Conservation (phyloP, 2,113 vertebrate genomes). For the Salvelinus sp. region DNA sequence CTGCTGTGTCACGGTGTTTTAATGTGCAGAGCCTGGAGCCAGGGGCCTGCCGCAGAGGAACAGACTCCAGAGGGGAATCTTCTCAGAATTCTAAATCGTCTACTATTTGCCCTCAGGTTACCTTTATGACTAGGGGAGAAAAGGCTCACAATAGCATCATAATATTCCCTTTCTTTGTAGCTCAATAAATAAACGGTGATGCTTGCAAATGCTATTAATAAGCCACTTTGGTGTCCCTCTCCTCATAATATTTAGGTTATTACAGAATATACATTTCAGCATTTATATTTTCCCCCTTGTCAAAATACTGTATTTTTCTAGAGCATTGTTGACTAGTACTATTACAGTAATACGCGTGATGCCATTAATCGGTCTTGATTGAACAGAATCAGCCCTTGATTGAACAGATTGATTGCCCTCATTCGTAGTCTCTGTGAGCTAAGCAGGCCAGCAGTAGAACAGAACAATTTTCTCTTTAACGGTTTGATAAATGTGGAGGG, state of each 20-base stretch:
- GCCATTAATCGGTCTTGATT: too few species aligned
- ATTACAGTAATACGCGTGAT: too few species aligned
- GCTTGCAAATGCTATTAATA: neutral
- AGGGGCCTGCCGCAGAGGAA: constrained; percentile 36
- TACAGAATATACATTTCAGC: too few species aligned
- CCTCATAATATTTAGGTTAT: too few species aligned
- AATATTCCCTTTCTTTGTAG: too few species aligned
- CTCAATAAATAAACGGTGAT: neutral
- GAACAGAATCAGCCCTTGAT: too few species aligned
- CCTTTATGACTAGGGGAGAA: neutral
- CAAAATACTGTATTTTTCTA: too few species aligned
- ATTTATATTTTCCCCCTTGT: too few species aligned
- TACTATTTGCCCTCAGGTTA: constrained; percentile 16
- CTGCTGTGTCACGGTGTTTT: constrained; percentile 57
- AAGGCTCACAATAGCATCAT: neutral
- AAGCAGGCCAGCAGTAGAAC: neutral
- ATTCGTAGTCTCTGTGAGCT: neutral
- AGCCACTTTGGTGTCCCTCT: too few species aligned
- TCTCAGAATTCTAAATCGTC: constrained; percentile 26
- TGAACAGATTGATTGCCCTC: too few species aligned
- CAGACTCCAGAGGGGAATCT: constrained; percentile 38
- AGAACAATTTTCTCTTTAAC: neutral
- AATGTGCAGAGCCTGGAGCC: constrained; percentile 27
- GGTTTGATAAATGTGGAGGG: neutral
- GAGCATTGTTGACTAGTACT: too few species aligned